Evolutionary conservation across 2,113 vertebrate genomes (phyloP).

Genomic region (Pteruthius melanotis): DNA sequence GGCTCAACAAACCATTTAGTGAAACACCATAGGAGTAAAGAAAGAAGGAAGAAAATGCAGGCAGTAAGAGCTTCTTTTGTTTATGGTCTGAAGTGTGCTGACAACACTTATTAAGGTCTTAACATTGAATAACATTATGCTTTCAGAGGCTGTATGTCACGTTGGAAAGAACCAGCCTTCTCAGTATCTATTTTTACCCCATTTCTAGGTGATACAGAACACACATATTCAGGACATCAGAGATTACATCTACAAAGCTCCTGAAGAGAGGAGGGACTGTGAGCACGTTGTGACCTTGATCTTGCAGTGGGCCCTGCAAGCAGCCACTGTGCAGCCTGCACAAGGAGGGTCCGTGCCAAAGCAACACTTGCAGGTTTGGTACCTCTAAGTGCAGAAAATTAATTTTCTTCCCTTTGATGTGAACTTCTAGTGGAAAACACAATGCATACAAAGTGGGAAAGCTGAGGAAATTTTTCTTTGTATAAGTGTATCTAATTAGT

Average conservation of each 20-base stretch:
- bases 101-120: background rate
- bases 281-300: rapidly evolving
- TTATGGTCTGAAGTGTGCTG: background rate
- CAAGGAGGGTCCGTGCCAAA: rapidly evolving
- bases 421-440: background rate
- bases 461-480: background rate
- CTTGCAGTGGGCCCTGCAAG: background rate
- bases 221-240: background rate
- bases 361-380: background rate
- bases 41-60: background rate
- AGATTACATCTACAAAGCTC: background rate
- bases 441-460: background rate
- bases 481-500: background rate
- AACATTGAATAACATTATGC: background rate
- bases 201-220: background rate
- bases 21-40: background rate
- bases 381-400: background rate
- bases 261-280: background rate
- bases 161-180: background rate
- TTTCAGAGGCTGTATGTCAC: background rate
- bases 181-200: background rate
- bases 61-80: background rate
- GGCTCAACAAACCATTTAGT: background rate
- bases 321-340: rapidly evolving
- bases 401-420: background rate